Evolutionary conservation across 1,140 invertebrate genomes (phyloP).

Genomic region (Ectropis grisescens): DNA sequence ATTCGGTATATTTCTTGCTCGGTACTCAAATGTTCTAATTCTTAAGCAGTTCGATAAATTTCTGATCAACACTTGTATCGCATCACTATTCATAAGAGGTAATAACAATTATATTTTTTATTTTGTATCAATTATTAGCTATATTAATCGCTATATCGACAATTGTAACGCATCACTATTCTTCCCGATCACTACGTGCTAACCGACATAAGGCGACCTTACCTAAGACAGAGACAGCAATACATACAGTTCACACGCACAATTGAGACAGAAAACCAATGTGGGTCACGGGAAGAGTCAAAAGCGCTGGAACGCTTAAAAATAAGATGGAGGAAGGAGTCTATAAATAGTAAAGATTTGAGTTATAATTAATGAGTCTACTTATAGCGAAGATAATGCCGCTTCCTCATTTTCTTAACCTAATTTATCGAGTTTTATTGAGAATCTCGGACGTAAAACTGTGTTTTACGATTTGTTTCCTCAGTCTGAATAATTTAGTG

Average conservation of each 20-base stretch:
- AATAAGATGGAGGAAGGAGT: constrained; percentile 28
- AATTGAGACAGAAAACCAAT: constrained; percentile 34
- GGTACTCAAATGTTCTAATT: too few relatives aligned
- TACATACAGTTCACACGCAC: constrained; percentile 7
- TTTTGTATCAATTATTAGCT: background rate
- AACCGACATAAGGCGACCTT: constrained; percentile 60
- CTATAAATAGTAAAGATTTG: constrained; percentile 43
- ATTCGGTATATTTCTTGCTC: too few relatives aligned
- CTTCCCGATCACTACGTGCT: constrained; percentile 47
- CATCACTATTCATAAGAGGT: background rate
- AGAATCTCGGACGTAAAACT: too few relatives aligned
- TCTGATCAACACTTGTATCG: background rate
- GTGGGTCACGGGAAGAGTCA: constrained; percentile 60
- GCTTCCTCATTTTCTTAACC: background rate
- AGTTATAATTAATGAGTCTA: constrained; percentile 11
- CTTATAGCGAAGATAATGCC: background rate
- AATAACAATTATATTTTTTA: background rate
- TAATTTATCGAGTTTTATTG: too few relatives aligned
- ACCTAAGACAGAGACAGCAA: constrained; percentile 30
- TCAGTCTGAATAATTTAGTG: background rate
- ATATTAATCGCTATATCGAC: too few relatives aligned
- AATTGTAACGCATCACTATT: constrained; percentile 23
- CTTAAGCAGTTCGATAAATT: too few relatives aligned
- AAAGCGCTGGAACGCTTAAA: constrained; percentile 48
- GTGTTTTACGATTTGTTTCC: too few relatives aligned